Conservation (phyloP, 2,888 invertebrate species). For the Heteromurus nitidus region DNA sequence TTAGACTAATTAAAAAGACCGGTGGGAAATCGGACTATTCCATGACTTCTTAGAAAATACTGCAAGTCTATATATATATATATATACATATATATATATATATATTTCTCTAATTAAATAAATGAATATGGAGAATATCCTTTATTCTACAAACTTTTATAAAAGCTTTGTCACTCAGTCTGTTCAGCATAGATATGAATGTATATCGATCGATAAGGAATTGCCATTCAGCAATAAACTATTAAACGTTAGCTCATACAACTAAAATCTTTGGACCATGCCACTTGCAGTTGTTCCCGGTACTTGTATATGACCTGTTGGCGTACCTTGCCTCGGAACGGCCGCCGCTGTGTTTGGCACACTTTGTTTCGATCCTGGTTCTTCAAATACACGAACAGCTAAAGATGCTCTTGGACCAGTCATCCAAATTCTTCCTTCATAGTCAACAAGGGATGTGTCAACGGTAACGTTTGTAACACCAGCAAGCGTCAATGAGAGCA, state of each 20-base stretch:
- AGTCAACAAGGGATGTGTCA: slow-evolving; percentile 90
- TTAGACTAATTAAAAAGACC: slow-evolving; percentile 84
- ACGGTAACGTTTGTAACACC: slow-evolving; percentile 80
- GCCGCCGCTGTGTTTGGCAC: slow-evolving; percentile 35
- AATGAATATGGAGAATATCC: too few species aligned
- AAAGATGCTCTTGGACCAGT: slow-evolving; percentile 89
- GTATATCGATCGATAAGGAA: too few species aligned
- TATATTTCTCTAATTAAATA: too few species aligned
- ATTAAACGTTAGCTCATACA: background rate
- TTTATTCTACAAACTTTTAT: background rate
- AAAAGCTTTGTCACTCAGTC: too few species aligned
- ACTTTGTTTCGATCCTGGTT: slow-evolving; percentile 74
- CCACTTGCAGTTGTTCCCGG: slow-evolving; percentile 36
- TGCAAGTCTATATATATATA: too few species aligned
- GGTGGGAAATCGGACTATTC: slow-evolving; percentile 80
- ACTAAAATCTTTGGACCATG: slow-evolving; percentile 49
- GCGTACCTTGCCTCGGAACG: slow-evolving; percentile 51
- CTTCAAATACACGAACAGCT: slow-evolving; percentile 85
- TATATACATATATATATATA: too few species aligned
- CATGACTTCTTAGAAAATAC: background rate
- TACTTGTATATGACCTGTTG: slow-evolving; percentile 42
- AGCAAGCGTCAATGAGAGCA: slow-evolving; percentile 82
- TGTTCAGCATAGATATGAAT: too few species aligned
- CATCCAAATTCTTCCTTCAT: slow-evolving; percentile 89
- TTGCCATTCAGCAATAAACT: too few species aligned